phyloP scores from a whole-genome alignment of 1,140 invertebrate genomes.

The Elysia chlorotica region DNA sequence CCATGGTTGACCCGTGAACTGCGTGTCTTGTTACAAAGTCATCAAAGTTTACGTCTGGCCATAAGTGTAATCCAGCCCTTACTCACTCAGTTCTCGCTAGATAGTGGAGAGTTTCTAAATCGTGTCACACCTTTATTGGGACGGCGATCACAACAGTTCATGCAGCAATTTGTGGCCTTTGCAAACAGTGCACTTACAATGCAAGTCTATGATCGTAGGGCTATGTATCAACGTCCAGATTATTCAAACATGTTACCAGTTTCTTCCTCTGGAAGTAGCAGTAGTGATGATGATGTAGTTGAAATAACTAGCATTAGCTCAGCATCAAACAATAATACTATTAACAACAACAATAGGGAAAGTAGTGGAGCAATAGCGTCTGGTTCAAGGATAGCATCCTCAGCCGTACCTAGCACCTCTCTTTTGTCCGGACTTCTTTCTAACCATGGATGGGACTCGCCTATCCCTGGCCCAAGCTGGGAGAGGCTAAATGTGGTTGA shows the following conservation, averaged over 20 bases:
- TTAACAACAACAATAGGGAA: no score
- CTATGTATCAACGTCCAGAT: constrained; percentile 50
- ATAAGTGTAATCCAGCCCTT: constrained; percentile 20
- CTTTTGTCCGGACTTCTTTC: not conserved
- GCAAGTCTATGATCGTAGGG: constrained; percentile 67
- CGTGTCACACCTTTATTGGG: constrained; percentile 61
- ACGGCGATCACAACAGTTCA: constrained; percentile 72
- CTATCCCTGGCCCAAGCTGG: constrained; percentile 41
- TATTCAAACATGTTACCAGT: constrained; percentile 32
- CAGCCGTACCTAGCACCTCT: not conserved
- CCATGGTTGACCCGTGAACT: constrained; percentile 90
- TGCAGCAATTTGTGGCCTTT: constrained; percentile 87
- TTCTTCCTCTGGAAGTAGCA: constrained; percentile 16
- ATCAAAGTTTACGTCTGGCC: constrained; percentile 36
- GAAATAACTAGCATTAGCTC: constrained; percentile 16
- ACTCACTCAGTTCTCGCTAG: constrained; percentile 68
- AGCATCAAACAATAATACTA: no score
- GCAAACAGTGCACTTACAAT: constrained; percentile 84
- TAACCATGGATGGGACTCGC: constrained; percentile 43
- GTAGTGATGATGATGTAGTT: constrained; percentile 36
- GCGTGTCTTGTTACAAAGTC: constrained; percentile 70
- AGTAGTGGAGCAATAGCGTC: not conserved
- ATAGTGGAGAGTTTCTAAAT: constrained; percentile 73
- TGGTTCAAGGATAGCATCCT: no score
- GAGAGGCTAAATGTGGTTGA: not conserved